A percentile compares a stretch with the other conserved stretches of the same genome.
These are phyloP conservation scores for Mixornis gularis DNA, from an alignment of 2,113 vertebrate genomes.

Conservation along the genomic window DNA sequence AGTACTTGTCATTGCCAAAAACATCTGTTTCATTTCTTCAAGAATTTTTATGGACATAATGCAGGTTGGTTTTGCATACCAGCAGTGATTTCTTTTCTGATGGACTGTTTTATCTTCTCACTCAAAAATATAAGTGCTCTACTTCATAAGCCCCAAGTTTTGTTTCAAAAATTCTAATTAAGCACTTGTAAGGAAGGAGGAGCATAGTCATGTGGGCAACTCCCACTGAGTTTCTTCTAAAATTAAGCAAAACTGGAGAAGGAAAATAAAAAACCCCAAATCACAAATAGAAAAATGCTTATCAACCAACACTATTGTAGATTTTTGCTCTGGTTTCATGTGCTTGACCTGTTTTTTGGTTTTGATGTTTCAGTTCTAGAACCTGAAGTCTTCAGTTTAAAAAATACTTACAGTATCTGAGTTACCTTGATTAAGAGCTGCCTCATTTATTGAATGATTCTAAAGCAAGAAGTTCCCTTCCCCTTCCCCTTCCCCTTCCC, in stretches of 20 bases:
- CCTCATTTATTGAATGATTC: background rate
- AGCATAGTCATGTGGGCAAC: background rate
- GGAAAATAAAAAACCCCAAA: background rate
- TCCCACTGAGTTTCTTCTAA: background rate
- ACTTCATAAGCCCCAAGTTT: background rate
- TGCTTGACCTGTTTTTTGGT: background rate
- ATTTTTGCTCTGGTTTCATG: background rate
- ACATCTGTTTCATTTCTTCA: constrained; percentile 26
- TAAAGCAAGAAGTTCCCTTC: background rate
- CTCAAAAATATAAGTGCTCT: background rate
- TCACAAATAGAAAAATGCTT: background rate
- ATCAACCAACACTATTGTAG: background rate
- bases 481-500: background rate
- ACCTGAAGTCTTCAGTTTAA: background rate
- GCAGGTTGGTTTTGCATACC: background rate
- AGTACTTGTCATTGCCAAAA: constrained; percentile 12
- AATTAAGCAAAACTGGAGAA: background rate
- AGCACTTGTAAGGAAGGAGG: background rate
- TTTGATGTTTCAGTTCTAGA: background rate
- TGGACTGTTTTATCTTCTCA: constrained; percentile 15
- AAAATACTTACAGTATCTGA: background rate
- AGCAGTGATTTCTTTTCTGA: constrained; percentile 56
- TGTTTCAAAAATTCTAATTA: background rate
- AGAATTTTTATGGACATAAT: background rate
- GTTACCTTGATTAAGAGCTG: background rate